Conservation (phyloP, 2,888 invertebrate genomes). For the Salticus scenicus region DNA sequence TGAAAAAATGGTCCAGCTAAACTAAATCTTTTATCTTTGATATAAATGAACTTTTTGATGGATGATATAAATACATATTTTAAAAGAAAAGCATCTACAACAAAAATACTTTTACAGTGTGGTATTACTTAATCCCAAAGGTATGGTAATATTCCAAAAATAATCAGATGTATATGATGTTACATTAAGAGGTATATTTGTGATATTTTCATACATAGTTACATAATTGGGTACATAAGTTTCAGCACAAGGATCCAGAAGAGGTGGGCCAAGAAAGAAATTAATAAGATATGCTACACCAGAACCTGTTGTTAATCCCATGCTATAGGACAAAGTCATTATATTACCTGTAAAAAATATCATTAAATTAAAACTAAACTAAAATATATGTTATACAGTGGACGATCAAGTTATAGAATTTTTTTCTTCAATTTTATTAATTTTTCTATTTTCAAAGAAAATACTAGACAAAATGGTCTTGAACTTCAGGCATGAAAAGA, state of each 20-base stretch:
- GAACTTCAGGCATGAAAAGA: too few species aligned
- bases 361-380: too few species aligned
- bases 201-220: conserved; percentile 22
- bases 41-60: too few species aligned
- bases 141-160: conserved; percentile 45
- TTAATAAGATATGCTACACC: conserved; percentile 85
- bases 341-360: conserved; percentile 83
- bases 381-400: too few species aligned
- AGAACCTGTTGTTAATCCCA: conserved; percentile 89
- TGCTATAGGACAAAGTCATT: conserved; percentile 93
- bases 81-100: too few species aligned
- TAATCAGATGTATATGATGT: conserved; percentile 17
- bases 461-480: too few species aligned
- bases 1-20: too few species aligned
- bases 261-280: conserved; percentile 62
- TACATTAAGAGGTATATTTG: conserved; percentile 17
- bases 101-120: neutral
- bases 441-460: too few species aligned
- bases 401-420: too few species aligned
- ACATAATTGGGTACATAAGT: neutral
- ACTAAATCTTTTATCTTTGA: too few species aligned
- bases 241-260: conserved; percentile 50
- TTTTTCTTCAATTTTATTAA: too few species aligned
- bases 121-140: neutral
- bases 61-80: too few species aligned